Conservation (phyloP, 1,140 invertebrate genomes). For the Aphaenogaster ashmeadi region DNA sequence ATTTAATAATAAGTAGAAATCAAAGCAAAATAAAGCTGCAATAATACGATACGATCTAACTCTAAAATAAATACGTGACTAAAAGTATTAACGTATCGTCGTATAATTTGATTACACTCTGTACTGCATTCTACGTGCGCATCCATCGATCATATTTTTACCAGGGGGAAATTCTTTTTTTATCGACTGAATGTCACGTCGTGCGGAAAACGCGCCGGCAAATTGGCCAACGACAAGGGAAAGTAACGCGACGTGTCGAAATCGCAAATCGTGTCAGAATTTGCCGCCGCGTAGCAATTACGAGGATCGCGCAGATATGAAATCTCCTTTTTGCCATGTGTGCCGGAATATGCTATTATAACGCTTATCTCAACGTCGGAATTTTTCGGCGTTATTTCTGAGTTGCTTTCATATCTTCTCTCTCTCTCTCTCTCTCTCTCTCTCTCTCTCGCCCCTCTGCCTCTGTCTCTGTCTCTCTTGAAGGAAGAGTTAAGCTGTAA, state of each 20-base stretch:
- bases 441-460: neutral
- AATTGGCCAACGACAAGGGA: neutral
- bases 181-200: neutral
- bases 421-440: neutral
- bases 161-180: neutral
- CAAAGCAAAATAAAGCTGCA: neutral
- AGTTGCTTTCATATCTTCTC: neutral
- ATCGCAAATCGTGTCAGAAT: constrained; percentile 16
- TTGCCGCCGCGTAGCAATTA: constrained; percentile 13
- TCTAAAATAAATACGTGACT: constrained; percentile 13
- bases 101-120: constrained; percentile 1
- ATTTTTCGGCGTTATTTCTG: constrained; percentile 40
- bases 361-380: neutral
- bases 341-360: constrained; percentile 7
- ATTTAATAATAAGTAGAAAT: neutral
- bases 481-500: constrained; percentile 27
- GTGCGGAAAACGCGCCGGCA: neutral
- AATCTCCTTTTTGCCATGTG: neutral
- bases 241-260: neutral
- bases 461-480: neutral
- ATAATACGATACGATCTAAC: neutral
- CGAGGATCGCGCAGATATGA: constrained; percentile 25
- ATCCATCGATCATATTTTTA: constrained; percentile 31
- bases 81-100: neutral
- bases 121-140: neutral